Conservation (phyloP, 2,113 vertebrate genomes). For the Prionailurus viverrinus region DNA sequence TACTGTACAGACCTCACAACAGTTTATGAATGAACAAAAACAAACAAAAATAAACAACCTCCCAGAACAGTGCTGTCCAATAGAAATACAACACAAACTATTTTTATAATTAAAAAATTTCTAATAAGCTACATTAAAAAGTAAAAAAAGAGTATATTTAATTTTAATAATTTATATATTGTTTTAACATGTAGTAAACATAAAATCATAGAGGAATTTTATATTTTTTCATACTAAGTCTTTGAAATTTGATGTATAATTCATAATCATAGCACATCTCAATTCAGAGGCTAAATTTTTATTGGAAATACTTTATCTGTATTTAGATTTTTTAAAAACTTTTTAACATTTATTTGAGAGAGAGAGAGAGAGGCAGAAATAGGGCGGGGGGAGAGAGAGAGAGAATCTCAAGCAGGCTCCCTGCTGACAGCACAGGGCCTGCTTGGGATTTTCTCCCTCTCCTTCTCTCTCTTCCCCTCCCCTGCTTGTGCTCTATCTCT, state of each 20-base stretch:
- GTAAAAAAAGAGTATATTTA: neutral
- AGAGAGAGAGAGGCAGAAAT: too few relatives aligned
- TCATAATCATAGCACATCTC: neutral
- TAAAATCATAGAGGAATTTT: neutral
- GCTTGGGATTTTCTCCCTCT: too few relatives aligned
- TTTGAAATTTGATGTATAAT: neutral
- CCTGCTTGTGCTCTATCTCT: too few relatives aligned
- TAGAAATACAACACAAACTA: neutral
- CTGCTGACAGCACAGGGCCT: too few relatives aligned
- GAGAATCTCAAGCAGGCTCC: too few relatives aligned
- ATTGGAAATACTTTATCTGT: neutral
- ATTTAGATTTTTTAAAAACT: neutral
- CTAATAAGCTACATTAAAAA: neutral
- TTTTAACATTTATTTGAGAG: too few relatives aligned
- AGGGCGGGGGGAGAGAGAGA: too few relatives aligned
- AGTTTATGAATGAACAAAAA: neutral
- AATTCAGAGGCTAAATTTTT: neutral
- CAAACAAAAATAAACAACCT: neutral
- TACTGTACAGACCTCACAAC: neutral
- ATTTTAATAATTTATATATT: neutral
- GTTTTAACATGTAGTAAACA: neutral
- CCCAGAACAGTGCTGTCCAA: neutral
- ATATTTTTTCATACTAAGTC: neutral
- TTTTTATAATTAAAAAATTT: neutral
- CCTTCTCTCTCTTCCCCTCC: too few relatives aligned